Base-by-base conservation (phyloP, 2,888 invertebrate species). In the Drosophila nigricruria region DNA sequence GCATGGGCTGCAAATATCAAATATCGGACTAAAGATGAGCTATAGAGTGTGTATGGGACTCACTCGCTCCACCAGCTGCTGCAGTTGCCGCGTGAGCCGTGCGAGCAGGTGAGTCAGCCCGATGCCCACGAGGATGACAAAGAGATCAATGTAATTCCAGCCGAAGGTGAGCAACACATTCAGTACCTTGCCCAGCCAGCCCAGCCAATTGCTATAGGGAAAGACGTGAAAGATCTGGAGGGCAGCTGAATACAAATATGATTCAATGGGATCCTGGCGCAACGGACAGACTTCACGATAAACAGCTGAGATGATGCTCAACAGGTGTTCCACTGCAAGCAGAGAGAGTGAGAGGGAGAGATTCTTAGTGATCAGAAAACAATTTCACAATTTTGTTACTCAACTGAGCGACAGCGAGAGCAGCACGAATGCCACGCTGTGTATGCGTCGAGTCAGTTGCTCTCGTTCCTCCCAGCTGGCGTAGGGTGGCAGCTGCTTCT, bases 121-220 rank as follows among this genome's bases (percentile, higher is more conserved):
- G 82, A 95, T 94, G 86, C 96, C 95, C 49, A 96, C 93, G 6
- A 96, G 90, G 82, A 96, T 96, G 1, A 96, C 94, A 74, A 96
- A 95, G 54, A 96, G 91, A 85, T 96, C 96, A 90, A 95, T 95
- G 69, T 95, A 96, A 82, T 95, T 96, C 96, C 96, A 96, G 5
- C 95, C 93, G 65, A 95, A 95, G 0, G 96, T 96, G 16, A 95
- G 94, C 8, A 95, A 82, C 10, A 95, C 87, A 78, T 96, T 94
- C 70, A 95, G 77, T 3, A 90, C 40, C 71, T 92, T 92, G n/a
- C 90, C 92, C 64, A 88, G 40, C 81, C 89, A 90, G 9, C 85
- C 93, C 32, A 92, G 63, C 87, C 83, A 90, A 5, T 82, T 75
- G 5, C 89, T 88, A 64, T 91, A 92, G 6, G 84, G 79, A 20